Conservation (phyloP, 2,113 vertebrate species). For the Prunella fulvescens region DNA sequence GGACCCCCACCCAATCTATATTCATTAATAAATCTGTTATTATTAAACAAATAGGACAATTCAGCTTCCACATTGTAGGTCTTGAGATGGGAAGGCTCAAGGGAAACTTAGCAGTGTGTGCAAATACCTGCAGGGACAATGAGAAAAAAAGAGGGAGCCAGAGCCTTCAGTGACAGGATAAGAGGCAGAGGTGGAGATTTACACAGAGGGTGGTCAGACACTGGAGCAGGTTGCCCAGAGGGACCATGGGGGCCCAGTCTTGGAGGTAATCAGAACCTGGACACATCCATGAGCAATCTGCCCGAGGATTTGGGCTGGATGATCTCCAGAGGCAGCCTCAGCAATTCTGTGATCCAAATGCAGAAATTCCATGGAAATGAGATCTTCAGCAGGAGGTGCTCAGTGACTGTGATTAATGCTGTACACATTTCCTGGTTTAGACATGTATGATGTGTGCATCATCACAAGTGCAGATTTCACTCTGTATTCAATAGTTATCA, state of each 20-base stretch:
- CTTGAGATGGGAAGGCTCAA: not conserved
- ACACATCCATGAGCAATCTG: not conserved
- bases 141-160: not conserved
- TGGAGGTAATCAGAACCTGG: not conserved
- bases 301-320: not conserved
- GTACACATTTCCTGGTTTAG: not conserved
- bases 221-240: not conserved
- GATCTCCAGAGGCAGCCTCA: not conserved
- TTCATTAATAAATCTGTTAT: not conserved
- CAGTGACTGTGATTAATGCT: not conserved
- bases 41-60: not conserved
- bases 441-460: not conserved
- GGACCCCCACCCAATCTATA: not conserved
- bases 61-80: not conserved
- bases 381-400: not conserved
- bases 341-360: not conserved
- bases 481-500: not conserved
- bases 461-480: not conserved
- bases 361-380: not conserved
- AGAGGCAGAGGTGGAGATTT: not conserved
- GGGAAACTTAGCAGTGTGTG: not conserved
- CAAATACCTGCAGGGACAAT: not conserved
- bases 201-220: not conserved
- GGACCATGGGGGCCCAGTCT: not conserved
- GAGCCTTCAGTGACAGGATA: not conserved